These are phyloP conservation scores for Artemisiospiza belli DNA, from an alignment of 2,113 vertebrate species.

Conservation along the genomic window DNA sequence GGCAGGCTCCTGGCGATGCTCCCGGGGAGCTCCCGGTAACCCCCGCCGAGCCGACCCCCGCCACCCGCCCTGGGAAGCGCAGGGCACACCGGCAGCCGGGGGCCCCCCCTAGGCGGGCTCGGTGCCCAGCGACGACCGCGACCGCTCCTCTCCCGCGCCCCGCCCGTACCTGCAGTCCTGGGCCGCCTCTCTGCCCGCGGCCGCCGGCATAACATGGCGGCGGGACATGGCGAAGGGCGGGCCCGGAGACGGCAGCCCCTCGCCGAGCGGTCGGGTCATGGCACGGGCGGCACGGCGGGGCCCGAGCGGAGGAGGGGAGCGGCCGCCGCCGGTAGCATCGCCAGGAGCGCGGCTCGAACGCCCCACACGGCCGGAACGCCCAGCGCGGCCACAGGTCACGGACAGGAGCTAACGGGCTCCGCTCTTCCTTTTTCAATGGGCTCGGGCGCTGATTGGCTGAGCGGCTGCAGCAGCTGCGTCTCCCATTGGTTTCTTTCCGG, in stretches of 20 bases:
- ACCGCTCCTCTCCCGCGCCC: background rate
- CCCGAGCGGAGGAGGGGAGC: too few relatives aligned
- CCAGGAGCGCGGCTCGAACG: background rate
- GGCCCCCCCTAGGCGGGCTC: too few relatives aligned
- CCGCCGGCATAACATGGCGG: conserved; percentile 1
- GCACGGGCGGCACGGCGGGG: background rate
- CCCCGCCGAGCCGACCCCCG: too few relatives aligned
- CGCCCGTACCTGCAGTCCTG: conserved; percentile 5
- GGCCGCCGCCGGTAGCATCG: background rate
- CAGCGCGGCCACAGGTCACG: background rate
- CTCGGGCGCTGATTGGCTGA: background rate
- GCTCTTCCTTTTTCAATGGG: background rate
- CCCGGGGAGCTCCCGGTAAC: background rate
- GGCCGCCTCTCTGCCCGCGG: background rate
- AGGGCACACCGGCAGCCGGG: background rate
- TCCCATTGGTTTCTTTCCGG: background rate
- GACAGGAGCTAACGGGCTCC: background rate
- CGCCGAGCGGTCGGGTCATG: conserved; percentile 31
- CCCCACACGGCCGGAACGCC: background rate
- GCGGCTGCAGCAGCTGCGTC: fast-evolving
- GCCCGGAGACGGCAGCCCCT: background rate
- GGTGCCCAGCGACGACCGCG: background rate
- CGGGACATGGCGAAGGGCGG: background rate
- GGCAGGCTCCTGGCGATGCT: background rate
- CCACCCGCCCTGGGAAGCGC: background rate